These are phyloP conservation scores for Spatula clypeata DNA, from an alignment of 2,797 vertebrate species.

Conservation along the genomic window DNA sequence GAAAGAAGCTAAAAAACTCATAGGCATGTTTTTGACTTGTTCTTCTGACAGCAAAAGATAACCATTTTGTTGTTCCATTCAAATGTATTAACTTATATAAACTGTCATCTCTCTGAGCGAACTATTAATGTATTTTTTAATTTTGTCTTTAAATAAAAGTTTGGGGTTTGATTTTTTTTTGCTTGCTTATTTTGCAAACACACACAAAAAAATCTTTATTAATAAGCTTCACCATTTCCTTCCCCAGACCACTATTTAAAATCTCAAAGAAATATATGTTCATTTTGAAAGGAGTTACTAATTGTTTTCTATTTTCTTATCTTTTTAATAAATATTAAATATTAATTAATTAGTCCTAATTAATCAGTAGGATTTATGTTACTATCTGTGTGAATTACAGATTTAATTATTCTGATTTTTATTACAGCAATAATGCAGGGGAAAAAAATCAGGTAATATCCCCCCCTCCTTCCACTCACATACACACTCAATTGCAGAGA, in stretches of 20 bases:
- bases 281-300: neutral
- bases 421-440: neutral
- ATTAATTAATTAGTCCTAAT: neutral
- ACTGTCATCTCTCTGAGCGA: conserved; percentile 79
- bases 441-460: neutral
- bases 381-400: neutral
- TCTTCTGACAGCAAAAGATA: conserved; percentile 71
- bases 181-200: conserved; percentile 70
- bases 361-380: neutral
- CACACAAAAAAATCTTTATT: conserved; percentile 41
- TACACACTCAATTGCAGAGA: neutral
- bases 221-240: neutral
- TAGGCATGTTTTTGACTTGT: conserved; percentile 78
- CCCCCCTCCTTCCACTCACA: neutral
- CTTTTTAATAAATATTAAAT: neutral
- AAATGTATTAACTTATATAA: conserved; percentile 72
- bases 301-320: neutral
- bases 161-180: conserved; percentile 40
- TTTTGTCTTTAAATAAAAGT: conserved; percentile 84
- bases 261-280: neutral
- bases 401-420: neutral
- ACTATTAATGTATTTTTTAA: conserved; percentile 81
- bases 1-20: conserved; percentile 43
- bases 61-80: conserved; percentile 68
- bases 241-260: neutral